A percentile compares a stretch with the other conserved stretches of the same genome.
Evolutionary conservation across 2,888 invertebrate species (phyloP).

Genomic region (Subacronicta megacephala): DNA sequence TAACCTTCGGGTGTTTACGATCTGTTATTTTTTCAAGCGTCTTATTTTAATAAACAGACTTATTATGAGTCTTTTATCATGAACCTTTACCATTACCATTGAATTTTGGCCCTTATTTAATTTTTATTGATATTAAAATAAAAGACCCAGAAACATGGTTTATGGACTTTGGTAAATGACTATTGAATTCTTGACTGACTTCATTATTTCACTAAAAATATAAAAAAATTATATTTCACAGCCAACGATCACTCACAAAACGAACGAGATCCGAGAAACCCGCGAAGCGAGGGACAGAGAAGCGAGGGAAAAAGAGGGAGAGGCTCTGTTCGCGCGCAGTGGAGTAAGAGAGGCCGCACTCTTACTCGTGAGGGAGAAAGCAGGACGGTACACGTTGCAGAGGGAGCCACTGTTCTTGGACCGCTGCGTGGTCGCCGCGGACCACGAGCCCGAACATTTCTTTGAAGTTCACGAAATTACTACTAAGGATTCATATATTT

Average conservation of each 20-base stretch:
- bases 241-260: constrained; percentile 93
- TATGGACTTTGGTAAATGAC: too few relatives aligned
- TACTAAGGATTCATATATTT: constrained; percentile 97
- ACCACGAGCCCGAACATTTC: constrained; percentile 97
- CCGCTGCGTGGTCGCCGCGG: constrained; percentile 96
- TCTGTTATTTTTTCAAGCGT: too few relatives aligned
- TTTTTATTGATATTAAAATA: too few relatives aligned
- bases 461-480: constrained; percentile 98
- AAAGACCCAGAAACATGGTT: too few relatives aligned
- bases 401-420: constrained; percentile 97
- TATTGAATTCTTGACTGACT: too few relatives aligned
- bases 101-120: too few relatives aligned
- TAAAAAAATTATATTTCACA: too few relatives aligned
- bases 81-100: too few relatives aligned
- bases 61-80: too few relatives aligned
- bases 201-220: too few relatives aligned
- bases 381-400: constrained; percentile 95
- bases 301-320: constrained; percentile 82
- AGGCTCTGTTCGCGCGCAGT: constrained; percentile 91
- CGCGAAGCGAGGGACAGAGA: constrained; percentile 83
- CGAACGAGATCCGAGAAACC: constrained; percentile 90
- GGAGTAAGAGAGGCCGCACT: constrained; percentile 96
- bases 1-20: too few relatives aligned
- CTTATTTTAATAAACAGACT: too few relatives aligned
- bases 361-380: constrained; percentile 96